Evolutionary conservation across 2,888 invertebrate species (phyloP), one percentile per base, ranked within the genome.

Genomic region (Rotaria magnacalcarata): DNA sequence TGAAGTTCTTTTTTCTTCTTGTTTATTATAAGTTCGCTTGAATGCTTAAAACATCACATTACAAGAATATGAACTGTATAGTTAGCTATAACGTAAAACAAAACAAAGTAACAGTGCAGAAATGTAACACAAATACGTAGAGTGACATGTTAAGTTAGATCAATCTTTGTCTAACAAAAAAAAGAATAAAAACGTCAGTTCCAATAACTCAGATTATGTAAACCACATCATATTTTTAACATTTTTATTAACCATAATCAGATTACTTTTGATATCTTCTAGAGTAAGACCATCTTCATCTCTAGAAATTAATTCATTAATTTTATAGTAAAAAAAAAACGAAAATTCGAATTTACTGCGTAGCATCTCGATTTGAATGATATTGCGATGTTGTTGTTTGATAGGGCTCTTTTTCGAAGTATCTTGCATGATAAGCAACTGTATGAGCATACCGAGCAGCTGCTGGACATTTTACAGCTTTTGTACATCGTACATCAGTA

Each of bases 401-500:
- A 80, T 47, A 47, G 24, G 43, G 47, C n/a, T 80, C n/a, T 80
- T 47, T 47, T 80, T 47, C 47, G 14, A 80, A 80, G n/a, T 80
- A 80, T 47, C 80, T 7, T 43, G 80, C 43, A 80, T 80, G 47
- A n/a, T 80, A 80, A 24, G 80, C 80, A 47, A 80, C 47, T 24
- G 43, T 80, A 47, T 80, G 80, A n/a, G 80, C 80, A 47, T 80
- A 80, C 0, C 80, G 43, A 11, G 80, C 80, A 80, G 80, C 80
- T 47, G 80, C 80, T 47, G 80, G 80, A 43, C 43, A 47, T 80
- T 80, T 80, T 47, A 80, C 80, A 21, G 80, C 80, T 43, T 80
- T 80, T 47, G 80, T 80, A 47, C 80, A 80, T 47, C 80, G 80
- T n/a, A 80, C 80, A n/a, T 80, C 80, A n/a, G 80, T 80, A 47